Conservation (phyloP, 2,888 invertebrate species). For the Drosophila merina region DNA sequence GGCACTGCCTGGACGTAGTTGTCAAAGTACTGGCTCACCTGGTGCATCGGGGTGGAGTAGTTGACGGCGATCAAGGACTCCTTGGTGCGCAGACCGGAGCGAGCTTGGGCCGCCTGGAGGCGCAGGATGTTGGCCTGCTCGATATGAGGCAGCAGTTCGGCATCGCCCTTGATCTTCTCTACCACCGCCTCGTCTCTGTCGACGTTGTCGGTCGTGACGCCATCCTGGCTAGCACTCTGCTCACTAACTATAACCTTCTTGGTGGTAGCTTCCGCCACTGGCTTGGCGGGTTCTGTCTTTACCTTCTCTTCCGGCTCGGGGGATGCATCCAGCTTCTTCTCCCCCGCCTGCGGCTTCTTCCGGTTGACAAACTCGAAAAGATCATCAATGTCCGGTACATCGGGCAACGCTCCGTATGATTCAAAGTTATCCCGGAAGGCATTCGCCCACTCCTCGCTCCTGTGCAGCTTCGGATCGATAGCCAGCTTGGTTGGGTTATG, state of each 20-base stretch:
- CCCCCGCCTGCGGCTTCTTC: slow-evolving; percentile 56
- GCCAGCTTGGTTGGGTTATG: slow-evolving; percentile 68
- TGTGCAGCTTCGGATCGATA: slow-evolving; percentile 80
- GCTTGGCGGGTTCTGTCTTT: slow-evolving; percentile 31
- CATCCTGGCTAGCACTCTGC: slow-evolving; percentile 44
- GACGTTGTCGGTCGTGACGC: slow-evolving; percentile 9
- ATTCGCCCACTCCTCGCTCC: slow-evolving; percentile 81
- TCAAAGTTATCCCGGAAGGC: slow-evolving; percentile 83
- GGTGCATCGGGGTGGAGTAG: slow-evolving; percentile 75
- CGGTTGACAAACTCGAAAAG: slow-evolving; percentile 81
- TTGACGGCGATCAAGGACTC: slow-evolving; percentile 74
- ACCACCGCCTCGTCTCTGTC: slow-evolving; percentile 66
- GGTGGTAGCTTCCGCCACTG: slow-evolving; percentile 35
- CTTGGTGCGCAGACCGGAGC: slow-evolving; percentile 36
- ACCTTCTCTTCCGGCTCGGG: slow-evolving; percentile 41
- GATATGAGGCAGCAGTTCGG: slow-evolving; percentile 77
- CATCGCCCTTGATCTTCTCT: slow-evolving; percentile 82
- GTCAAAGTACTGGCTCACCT: slow-evolving; percentile 74
- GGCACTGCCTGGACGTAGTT: slow-evolving; percentile 71
- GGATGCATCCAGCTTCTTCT: slow-evolving; percentile 25
- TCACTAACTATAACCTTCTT: slow-evolving; percentile 14
- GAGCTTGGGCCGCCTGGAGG: slow-evolving; percentile 55
- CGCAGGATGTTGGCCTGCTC: slow-evolving; percentile 66
- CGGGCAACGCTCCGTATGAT: slow-evolving; percentile 80
- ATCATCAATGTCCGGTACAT: slow-evolving; percentile 82